Percentiles rank a stretch among this genome's conserved stretches.
Evolutionary conservation across 2,797 vertebrate species (phyloP).

Genomic region (Micromesistius poutassou): DNA sequence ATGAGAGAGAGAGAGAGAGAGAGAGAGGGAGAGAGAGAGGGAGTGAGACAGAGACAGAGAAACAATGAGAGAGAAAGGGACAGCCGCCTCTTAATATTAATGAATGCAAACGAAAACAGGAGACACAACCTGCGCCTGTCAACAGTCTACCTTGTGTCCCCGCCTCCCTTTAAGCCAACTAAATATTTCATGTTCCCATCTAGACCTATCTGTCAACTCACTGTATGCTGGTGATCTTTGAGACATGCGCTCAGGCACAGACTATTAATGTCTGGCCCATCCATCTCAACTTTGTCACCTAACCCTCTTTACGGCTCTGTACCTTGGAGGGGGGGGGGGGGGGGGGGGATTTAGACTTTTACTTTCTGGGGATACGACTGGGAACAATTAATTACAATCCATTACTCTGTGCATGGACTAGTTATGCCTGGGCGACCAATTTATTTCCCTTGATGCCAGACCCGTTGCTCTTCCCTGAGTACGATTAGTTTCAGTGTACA

Average conservation of each 20-base stretch:
- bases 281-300: slow-evolving; percentile 4
- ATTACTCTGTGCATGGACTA: not conserved
- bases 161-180: slow-evolving; percentile 48
- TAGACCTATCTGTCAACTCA: slow-evolving; percentile 41
- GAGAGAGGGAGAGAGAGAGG: not conserved
- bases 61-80: not conserved
- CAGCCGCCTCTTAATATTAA: slow-evolving; percentile 43
- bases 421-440: not conserved
- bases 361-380: not conserved
- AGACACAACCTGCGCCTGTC: slow-evolving; percentile 19
- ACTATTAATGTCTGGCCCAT: slow-evolving; percentile 17
- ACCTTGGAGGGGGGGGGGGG: not conserved
- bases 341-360: not conserved
- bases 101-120: slow-evolving; percentile 53
- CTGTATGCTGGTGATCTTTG: slow-evolving; percentile 8
- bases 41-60: not conserved
- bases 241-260: slow-evolving; percentile 21
- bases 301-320: not conserved
- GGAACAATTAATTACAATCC: not conserved
- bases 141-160: slow-evolving; percentile 23
- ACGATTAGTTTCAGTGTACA: not conserved
- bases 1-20: slow-evolving; percentile 6
- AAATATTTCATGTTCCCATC: slow-evolving; percentile 59
- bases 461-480: not conserved
- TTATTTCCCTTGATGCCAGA: not conserved